Evolutionary conservation across 1,140 invertebrate species (phyloP), one percentile per base, ranked within the genome.

Genomic region (Drosophila sproati): DNA sequence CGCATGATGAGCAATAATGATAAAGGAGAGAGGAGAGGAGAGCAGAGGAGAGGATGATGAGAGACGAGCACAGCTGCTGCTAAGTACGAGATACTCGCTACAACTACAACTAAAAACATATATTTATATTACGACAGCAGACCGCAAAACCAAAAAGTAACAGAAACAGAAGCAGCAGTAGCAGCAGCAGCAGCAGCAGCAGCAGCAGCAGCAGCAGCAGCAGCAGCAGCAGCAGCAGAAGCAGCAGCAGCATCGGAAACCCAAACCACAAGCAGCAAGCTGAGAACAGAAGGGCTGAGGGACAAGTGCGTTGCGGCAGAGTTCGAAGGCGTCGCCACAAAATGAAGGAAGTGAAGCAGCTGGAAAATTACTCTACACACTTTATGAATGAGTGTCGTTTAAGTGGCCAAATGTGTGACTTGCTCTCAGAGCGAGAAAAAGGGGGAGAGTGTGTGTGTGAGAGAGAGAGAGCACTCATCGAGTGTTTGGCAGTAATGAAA

Each of bases 1-100:
- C 82, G 82, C 82, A 64, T 86, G 82, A 85, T 85, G 82, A 85
- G 70, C 82, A 85, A 86, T 86, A 86, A 85, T 86, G 82, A 86
- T 85, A 81, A 48, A 45, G 52, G 20, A 20, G 28, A 28, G 6
- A 20, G 2, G 1, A 5, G 10, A 34, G 2, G 32, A 10, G 52
- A 45, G 52, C 31, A 28, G 6, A n/a, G 2, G 1, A 5, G 10
- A 34, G 2, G 32, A 10, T 29, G n/a, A 5, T 28, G 32, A 31
- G 59, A 12, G 62, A 52, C 4, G 6, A 43, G 5, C 45, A 52
- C 80, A 82, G 80, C 50, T 82, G 71, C 55, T 74, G 69, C 60
- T 4, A 29, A 41, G 3, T 39, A 35, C 54, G 20, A 56, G 35
- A 39, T 20, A 29, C 43, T 60, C 31, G 57, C 31, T n/a, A 62